These are phyloP conservation scores for Papilio xuthus DNA, from an alignment of 1,140 invertebrate genomes.

Conservation along the genomic window DNA sequence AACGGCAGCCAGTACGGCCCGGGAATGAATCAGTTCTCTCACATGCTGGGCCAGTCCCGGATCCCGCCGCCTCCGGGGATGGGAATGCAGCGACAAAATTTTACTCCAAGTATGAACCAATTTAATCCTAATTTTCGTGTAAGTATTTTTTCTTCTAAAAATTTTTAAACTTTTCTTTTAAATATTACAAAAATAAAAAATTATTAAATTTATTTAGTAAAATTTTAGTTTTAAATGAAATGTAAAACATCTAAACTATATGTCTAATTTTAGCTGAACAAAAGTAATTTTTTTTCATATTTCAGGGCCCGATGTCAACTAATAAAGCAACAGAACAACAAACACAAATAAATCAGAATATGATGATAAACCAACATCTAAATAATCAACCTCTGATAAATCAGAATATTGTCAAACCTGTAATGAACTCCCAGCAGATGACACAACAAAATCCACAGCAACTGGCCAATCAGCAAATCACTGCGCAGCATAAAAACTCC, in stretches of 20 bases:
- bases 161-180: too few species aligned
- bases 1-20: constrained; percentile 59
- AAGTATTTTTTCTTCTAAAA: constrained; percentile 50
- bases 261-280: not conserved
- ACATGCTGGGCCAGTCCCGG: constrained; percentile 66
- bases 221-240: too few species aligned
- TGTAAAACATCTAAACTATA: not conserved
- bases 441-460: constrained; percentile 18
- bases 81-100: constrained; percentile 68
- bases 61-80: constrained; percentile 70
- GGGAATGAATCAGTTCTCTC: constrained; percentile 60
- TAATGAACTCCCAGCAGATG: constrained; percentile 33
- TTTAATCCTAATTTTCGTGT: constrained; percentile 75
- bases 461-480: constrained; percentile 38
- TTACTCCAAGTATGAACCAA: constrained; percentile 64
- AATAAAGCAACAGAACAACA: constrained; percentile 32
- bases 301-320: constrained; percentile 48
- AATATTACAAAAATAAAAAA: not conserved
- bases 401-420: constrained; percentile 29
- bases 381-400: constrained; percentile 48
- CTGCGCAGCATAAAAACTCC: constrained; percentile 39
- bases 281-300: constrained; percentile 18
- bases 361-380: constrained; percentile 43
- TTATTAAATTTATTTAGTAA: not conserved
- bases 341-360: constrained; percentile 43